These are phyloP conservation scores for Liodrosophila aerea DNA, from an alignment of 2,888 invertebrate genomes.

Conservation along the genomic window DNA sequence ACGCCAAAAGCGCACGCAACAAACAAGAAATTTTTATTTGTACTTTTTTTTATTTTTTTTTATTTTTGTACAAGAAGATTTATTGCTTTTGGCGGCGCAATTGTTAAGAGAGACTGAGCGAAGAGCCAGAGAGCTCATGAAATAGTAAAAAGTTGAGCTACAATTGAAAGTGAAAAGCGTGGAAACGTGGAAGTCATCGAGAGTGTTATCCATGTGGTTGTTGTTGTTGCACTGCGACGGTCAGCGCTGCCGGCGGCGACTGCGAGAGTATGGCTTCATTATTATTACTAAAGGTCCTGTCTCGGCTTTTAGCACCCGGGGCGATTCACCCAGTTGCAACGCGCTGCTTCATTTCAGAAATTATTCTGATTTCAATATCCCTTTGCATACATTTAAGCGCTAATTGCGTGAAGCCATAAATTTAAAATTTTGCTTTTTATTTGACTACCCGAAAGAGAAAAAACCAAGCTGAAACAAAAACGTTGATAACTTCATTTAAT, in stretches of 20 bases:
- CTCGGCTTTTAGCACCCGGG: background rate
- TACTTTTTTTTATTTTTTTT: slow-evolving; percentile 39
- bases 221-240: slow-evolving; percentile 26
- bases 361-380: slow-evolving; percentile 65
- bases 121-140: slow-evolving; percentile 39
- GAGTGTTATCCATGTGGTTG: slow-evolving; percentile 54
- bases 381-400: slow-evolving; percentile 76
- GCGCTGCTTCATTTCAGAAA: background rate
- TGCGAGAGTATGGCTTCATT: slow-evolving; percentile 4
- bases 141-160: slow-evolving; percentile 72
- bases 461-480: slow-evolving; percentile 17
- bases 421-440: slow-evolving; percentile 60
- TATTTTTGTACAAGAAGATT: slow-evolving; percentile 64
- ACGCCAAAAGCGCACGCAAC: slow-evolving; percentile 64
- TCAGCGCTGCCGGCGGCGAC: slow-evolving; percentile 47
- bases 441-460: slow-evolving; percentile 33
- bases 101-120: slow-evolving; percentile 51
- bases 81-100: slow-evolving; percentile 75
- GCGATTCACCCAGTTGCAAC: too few species aligned
- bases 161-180: slow-evolving; percentile 80
- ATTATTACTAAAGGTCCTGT: background rate
- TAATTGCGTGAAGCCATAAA: slow-evolving; percentile 81
- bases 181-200: slow-evolving; percentile 78
- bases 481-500: slow-evolving; percentile 71
- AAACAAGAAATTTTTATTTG: slow-evolving; percentile 56